phyloP scores from a whole-genome alignment of 2,797 vertebrate species.

The Meriones psammophilus region DNA sequence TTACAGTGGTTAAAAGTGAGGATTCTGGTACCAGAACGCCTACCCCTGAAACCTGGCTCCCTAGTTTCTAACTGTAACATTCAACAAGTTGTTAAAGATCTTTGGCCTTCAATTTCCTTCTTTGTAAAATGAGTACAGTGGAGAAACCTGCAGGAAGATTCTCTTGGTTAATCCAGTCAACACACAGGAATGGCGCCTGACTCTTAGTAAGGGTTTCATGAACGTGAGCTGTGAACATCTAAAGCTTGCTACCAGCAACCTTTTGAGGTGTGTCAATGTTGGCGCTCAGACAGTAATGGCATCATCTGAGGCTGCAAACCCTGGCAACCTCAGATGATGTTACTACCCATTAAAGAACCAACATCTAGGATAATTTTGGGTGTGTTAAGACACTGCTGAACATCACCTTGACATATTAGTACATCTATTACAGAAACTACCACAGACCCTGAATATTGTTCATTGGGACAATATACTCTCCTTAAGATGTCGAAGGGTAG shows the following conservation, averaged over 20 bases:
- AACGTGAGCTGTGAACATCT: neutral
- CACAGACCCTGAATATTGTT: neutral
- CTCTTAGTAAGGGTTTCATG: neutral
- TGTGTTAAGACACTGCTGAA: neutral
- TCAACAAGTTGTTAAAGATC: neutral
- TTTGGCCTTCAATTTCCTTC: conserved; percentile 8
- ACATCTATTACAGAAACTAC: neutral
- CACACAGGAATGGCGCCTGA: neutral
- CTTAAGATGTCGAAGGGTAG: neutral
- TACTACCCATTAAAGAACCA: neutral
- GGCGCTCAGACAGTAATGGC: neutral
- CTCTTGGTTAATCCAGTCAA: neutral
- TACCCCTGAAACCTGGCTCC: neutral
- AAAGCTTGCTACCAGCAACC: neutral
- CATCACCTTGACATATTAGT: neutral
- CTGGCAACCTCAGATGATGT: neutral
- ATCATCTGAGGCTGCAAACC: neutral
- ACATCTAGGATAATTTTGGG: neutral
- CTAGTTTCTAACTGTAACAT: neutral
- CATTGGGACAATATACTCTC: neutral
- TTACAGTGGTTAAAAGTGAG: neutral
- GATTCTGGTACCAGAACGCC: neutral
- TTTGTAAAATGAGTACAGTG: conserved; percentile 15
- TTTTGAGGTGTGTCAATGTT: neutral
- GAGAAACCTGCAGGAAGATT: neutral